Evolutionary conservation across 2,797 vertebrate species (phyloP), one percentile per base, ranked within the genome.

Genomic region (Molossus alvarezi): DNA sequence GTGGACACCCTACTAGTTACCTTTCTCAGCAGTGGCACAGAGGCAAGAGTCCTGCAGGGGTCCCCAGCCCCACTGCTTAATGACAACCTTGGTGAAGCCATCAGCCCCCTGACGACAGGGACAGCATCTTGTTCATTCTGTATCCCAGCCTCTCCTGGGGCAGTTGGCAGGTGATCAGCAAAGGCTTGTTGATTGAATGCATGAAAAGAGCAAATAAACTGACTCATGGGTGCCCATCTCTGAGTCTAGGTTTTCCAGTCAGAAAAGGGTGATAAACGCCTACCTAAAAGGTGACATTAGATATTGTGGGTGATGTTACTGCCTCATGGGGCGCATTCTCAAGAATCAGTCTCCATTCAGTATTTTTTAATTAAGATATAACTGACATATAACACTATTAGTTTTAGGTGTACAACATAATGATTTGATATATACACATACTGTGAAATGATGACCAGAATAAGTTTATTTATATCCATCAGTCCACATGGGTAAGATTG

Each of bases 161-260:
- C 29, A 85, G 41, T 0, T 73, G 64, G n/a, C 25, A 89, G 65
- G 37, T 65, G 33, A 65, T 51, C n/a, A 80, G 76, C 79, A 75
- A 79, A 87, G 18, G 25, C 18, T 20, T 37, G 4, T 4, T 87
- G 58, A 86, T 45, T 77, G 84, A 93, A 89, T n/a, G 33, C 73
- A 4, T 51, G 58, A 87, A 77, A 88, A 83, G 69, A 80, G 25
- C 53, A 62, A 95, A 95, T 45, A 92, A 57, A 89, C 8, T 9
- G 33, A 92, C 37, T 45, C 65, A 51, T 0, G 8, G 8, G 62
- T 72, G 14, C 60, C 33, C 65, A 45, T 48, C 8, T 20, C 58
- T 55, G 58, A 67, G 25, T 41, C 73, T 17, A 17, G 29, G n/a
- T 65, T 64, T 89, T 69, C 33, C 33, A 14, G 10, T 33, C 27